These are phyloP conservation scores for Ichneumoninae sp. DNA, from an alignment of 2,888 invertebrate species.

Conservation along the genomic window DNA sequence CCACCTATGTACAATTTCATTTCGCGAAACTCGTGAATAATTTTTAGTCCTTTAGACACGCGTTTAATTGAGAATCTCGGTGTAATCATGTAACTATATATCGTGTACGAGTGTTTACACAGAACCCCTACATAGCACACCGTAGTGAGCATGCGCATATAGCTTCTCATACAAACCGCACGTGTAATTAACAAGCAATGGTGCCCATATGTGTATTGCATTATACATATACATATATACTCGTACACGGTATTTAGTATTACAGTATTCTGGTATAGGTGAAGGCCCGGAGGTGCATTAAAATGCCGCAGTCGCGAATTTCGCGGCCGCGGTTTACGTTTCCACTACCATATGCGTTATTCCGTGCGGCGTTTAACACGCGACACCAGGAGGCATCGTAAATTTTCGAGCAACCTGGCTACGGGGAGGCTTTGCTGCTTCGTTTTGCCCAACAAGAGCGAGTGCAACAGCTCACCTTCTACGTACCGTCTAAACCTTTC, in stretches of 20 bases:
- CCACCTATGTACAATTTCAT: neutral
- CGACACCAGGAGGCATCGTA: slow-evolving; percentile 65
- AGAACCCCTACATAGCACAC: neutral
- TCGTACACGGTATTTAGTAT: slow-evolving; percentile 28
- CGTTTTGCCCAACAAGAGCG: slow-evolving; percentile 35
- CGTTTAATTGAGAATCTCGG: slow-evolving; percentile 6
- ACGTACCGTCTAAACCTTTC: slow-evolving; percentile 22
- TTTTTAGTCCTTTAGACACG: neutral
- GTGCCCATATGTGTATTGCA: slow-evolving; percentile 24
- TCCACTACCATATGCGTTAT: slow-evolving; percentile 72
- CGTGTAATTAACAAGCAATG: slow-evolving; percentile 70
- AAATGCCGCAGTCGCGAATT: slow-evolving; percentile 73
- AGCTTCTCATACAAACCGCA: slow-evolving; percentile 65
- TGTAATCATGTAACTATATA: slow-evolving; percentile 4
- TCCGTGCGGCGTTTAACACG: slow-evolving; percentile 50
- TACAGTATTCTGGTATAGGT: slow-evolving; percentile 47
- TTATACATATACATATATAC: slow-evolving; percentile 11
- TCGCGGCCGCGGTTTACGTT: slow-evolving; percentile 71
- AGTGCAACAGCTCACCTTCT: slow-evolving; percentile 44
- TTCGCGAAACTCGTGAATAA: neutral
- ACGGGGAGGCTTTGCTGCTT: slow-evolving; percentile 66
- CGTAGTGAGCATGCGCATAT: neutral
- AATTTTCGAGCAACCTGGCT: slow-evolving; percentile 68
- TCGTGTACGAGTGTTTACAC: neutral
- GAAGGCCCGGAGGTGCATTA: slow-evolving; percentile 69